Base-by-base conservation (phyloP, 2,888 invertebrate genomes). In the Sylvicola cinctus region DNA sequence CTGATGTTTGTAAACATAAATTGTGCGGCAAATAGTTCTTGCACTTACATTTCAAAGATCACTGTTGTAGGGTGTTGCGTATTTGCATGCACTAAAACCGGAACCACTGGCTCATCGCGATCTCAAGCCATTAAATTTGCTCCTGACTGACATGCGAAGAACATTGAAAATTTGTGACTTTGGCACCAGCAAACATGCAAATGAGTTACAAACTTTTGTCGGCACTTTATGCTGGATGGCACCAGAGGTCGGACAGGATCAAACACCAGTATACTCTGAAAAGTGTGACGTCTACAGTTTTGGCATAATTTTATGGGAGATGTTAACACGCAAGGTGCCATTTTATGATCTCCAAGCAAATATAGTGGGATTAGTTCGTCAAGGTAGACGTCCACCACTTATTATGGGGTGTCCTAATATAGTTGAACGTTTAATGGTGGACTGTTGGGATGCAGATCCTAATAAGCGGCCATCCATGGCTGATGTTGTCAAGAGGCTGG, bases 191-290 rank as follows among this genome's bases (percentile, higher is more conserved):
- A 91, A 93, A 55, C 77, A 87, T 53, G 81, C 81, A 45, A 91
- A 93, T 4, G 76, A 84, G 49, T 93, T 96, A 93, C 91, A 91
- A 16, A 90, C 90, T 49, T 88, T 87, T 52, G 84, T 84, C 55
- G 93, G 93, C 33, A 90, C 90, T 49, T 93, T 96, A 6, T 90
- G 93, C 3, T 98, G 95, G 91, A 98, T 98, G 96, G 96, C 96
- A 16, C 96, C 96, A 3, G 96, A 74, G 74, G 75, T 68, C 39
- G n/a, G n/a, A n/a, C n/a, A n/a, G n/a, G 80, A 74, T 58, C 65
- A 73, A 66, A 83, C 87, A 20, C 78, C 78, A 35, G 77, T 74
- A 35, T 98, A 98, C 54, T 87, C 88, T 36, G 93, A 95, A 56
- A 95, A 95, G 60, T 98, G 96, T 68, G 98, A 98, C 65, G 85